A percentile compares a stretch with the other conserved stretches of the same genome.
Evolutionary conservation across 2,888 invertebrate species (phyloP).

Genomic region (Germaria angustata): DNA sequence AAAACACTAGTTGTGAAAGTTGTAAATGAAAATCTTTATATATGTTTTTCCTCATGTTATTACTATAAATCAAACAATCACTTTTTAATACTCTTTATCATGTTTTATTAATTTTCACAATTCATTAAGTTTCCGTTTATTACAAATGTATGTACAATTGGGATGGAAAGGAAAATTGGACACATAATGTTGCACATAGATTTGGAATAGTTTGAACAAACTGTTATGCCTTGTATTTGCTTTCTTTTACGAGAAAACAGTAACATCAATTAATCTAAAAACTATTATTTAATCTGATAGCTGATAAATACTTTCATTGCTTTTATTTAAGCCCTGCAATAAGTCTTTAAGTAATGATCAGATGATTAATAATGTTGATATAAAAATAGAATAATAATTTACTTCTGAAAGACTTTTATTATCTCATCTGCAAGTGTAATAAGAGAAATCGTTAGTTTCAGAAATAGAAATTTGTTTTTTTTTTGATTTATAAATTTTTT

Average conservation of each 20-base stretch:
- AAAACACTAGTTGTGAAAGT: constrained; percentile 49
- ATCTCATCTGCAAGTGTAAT: constrained; percentile 21
- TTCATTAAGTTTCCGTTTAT: neutral
- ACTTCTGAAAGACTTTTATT: neutral
- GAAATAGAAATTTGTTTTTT: too few relatives aligned
- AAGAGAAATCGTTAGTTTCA: neutral
- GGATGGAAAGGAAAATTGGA: neutral
- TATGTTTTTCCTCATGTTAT: neutral
- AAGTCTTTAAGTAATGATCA: neutral
- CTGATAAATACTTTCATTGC: constrained; percentile 9
- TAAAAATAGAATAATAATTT: neutral
- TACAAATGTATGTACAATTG: too few relatives aligned
- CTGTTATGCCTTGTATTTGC: too few relatives aligned
- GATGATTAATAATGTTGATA: neutral
- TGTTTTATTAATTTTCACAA: neutral
- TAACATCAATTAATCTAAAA: too few relatives aligned
- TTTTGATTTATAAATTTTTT: neutral
- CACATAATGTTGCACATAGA: neutral
- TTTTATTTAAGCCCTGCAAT: too few relatives aligned
- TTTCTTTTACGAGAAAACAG: too few relatives aligned
- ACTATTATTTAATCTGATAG: too few relatives aligned
- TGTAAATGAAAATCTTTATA: neutral
- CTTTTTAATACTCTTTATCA: neutral
- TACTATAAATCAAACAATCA: constrained; percentile 2
- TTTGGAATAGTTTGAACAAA: neutral